Conservation (phyloP, 2,113 vertebrate species). For the Podocnemis expansa region DNA sequence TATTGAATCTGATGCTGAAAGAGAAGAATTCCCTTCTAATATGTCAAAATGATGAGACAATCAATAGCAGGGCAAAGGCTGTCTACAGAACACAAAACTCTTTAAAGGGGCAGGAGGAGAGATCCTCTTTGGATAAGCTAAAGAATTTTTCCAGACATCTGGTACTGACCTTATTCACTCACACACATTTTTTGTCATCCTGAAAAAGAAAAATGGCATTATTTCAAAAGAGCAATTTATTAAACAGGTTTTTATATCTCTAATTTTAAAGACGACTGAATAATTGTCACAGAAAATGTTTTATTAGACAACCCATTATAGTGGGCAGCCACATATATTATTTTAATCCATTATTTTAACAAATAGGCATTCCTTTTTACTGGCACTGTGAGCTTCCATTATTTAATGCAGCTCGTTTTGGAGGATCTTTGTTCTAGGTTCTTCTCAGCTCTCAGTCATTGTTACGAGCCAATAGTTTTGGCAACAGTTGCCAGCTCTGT, state of each 20-base stretch:
- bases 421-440: slow-evolving; percentile 73
- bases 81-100: background rate
- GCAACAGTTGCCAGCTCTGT: slow-evolving; percentile 75
- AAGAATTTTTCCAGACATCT: background rate
- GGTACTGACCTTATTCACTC: background rate
- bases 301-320: slow-evolving; percentile 44
- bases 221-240: slow-evolving; percentile 31
- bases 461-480: slow-evolving; percentile 74
- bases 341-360: slow-evolving; percentile 62
- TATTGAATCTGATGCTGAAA: background rate
- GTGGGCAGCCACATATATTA: slow-evolving; percentile 46
- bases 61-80: background rate
- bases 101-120: background rate
- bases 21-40: background rate
- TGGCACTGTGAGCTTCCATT: slow-evolving; percentile 18
- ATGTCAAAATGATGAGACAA: background rate
- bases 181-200: background rate
- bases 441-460: slow-evolving; percentile 70
- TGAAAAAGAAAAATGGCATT: background rate
- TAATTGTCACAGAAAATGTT: slow-evolving; percentile 39
- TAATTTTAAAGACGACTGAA: slow-evolving; percentile 17
- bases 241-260: background rate
- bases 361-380: slow-evolving; percentile 53
- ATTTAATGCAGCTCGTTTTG: slow-evolving; percentile 67
- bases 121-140: background rate